Evolutionary conservation across 1,140 invertebrate species (phyloP), one percentile per base, ranked within the genome.

Genomic region (Leptonema lineaticorne): DNA sequence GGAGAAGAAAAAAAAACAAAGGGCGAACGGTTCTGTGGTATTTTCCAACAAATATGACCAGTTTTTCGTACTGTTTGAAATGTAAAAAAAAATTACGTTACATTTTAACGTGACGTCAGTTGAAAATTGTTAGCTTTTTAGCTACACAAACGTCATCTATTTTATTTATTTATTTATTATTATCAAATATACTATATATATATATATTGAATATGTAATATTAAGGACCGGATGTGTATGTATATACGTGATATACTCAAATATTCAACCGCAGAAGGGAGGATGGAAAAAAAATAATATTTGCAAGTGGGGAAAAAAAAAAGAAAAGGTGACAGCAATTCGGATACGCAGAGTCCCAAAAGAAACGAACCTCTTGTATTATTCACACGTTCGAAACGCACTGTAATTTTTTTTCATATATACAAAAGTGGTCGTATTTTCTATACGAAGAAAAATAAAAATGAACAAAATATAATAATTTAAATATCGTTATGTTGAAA

Each of bases 71-170:
- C n/a, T n/a, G n/a, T n/a, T n/a, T n/a, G n/a, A n/a, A n/a, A n/a
- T 41, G 30, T 29, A n/a, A 16, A 59, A 58, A 68, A 60, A 68
- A n/a, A n/a, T n/a, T n/a, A n/a, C 41, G 26, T 28, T 50, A 33
- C 57, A 30, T 60, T 27, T 68, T 68, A 68, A 68, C 66, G 66
- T 60, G 56, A 68, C 18, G 57, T 68, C 66, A 68, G 28, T 48
- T 60, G 57, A 50, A 68, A 67, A 67, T 67, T 57, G 64, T 28
- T 28, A 29, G 22, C 30, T 65, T 65, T 33, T 33, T 33, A 33
- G 30, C 5, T 33, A 33, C 30, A 33, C 5, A 29, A 60, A 60
- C 28, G 11, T 6, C 11, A 6, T 41, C 16, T 41, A 4, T 41
- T 41, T 41, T 41, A 14, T 2, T 2, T 41, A 4, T 2, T 41